A percentile compares a stretch with the other conserved stretches of the same genome.
phyloP scores from a whole-genome alignment of 2,888 invertebrate species.

The Hydroisotoma schaefferi region DNA sequence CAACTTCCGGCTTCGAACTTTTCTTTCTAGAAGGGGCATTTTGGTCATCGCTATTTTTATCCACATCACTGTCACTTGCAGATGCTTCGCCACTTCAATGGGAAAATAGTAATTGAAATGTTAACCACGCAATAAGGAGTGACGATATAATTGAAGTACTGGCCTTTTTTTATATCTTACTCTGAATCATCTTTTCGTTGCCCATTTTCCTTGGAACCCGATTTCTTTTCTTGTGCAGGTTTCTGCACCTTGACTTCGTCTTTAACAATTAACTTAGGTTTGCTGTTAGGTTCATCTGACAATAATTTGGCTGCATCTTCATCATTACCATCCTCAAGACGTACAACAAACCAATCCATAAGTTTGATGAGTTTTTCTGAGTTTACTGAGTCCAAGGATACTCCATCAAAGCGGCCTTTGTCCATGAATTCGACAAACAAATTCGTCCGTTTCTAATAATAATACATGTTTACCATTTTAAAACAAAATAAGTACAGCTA shows the following conservation, averaged over 20 bases:
- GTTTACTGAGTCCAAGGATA: conserved; percentile 81
- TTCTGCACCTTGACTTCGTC: conserved; percentile 38
- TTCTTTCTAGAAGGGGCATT: conserved; percentile 21
- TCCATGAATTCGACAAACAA: conserved; percentile 83
- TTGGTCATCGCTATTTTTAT: conserved; percentile 31
- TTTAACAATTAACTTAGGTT: conserved; percentile 17
- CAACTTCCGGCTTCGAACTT: conserved; percentile 24
- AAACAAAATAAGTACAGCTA: background rate
- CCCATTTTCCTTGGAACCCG: conserved; percentile 13
- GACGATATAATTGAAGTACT: background rate
- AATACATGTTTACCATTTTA: conserved; percentile 5
- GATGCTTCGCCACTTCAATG: conserved; percentile 18
- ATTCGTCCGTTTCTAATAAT: conserved; percentile 72
- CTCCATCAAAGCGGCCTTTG: conserved; percentile 67
- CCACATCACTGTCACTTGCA: conserved; percentile 35
- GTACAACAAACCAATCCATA: conserved; percentile 93
- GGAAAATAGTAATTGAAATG: background rate
- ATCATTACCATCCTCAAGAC: conserved; percentile 87
- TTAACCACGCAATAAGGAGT: background rate
- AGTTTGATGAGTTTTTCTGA: conserved; percentile 71
- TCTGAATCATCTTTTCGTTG: conserved; percentile 49
- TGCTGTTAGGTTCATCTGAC: conserved; percentile 41
- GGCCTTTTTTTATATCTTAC: conserved; percentile 45
- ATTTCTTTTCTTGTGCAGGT: background rate
- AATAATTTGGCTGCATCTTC: conserved; percentile 46